phyloP scores from a whole-genome alignment of 2,797 vertebrate genomes.

The Pteropus rufus region DNA sequence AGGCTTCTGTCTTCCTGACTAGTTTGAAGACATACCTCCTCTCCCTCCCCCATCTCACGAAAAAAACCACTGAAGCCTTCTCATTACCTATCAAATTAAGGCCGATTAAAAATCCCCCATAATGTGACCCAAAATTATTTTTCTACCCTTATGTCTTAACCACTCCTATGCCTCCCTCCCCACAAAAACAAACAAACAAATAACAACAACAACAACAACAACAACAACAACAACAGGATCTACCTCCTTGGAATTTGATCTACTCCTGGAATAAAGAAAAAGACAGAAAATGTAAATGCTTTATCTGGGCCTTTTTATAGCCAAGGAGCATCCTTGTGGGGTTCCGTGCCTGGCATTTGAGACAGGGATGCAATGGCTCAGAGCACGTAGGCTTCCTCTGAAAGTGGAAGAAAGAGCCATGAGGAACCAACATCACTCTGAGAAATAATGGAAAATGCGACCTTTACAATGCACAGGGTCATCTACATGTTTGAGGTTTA shows the following conservation, averaged over 20 bases:
- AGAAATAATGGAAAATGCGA: not conserved
- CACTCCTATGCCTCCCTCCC: fast-evolving
- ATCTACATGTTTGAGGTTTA: no score
- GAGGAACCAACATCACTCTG: not conserved
- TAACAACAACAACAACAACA: no score
- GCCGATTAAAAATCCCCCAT: not conserved
- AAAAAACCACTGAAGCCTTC: not conserved
- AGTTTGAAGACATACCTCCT: not conserved
- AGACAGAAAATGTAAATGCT: not conserved
- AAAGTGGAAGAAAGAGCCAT: not conserved
- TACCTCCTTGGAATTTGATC: not conserved
- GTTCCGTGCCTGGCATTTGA: not conserved
- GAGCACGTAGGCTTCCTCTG: not conserved
- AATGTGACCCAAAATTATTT: not conserved
- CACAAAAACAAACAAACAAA: not conserved
- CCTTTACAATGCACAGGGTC: not conserved
- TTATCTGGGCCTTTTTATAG: not conserved
- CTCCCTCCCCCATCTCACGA: not conserved
- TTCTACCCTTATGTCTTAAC: not conserved
- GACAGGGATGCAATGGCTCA: not conserved
- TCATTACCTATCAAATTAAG: not conserved
- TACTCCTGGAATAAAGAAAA: not conserved
- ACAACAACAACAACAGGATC: not conserved
- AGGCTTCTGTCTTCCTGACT: not conserved
- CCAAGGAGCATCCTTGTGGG: not conserved